Conservation (phyloP, 2,797 vertebrate species). For the Acridotheres tristis region DNA sequence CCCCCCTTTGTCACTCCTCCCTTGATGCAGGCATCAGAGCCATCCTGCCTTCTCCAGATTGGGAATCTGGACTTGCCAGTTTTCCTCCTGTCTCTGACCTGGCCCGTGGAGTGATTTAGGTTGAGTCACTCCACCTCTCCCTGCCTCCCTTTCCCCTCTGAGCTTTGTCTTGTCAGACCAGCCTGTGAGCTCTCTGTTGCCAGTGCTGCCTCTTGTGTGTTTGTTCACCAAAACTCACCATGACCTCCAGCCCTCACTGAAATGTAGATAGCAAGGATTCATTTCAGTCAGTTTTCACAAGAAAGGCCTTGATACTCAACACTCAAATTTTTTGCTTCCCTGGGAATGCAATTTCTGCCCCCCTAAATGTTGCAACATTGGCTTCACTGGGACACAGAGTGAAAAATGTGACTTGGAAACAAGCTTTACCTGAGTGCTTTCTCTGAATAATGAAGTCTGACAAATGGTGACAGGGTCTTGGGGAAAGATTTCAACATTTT, state of each 20-base stretch:
- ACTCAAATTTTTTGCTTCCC: not conserved
- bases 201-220: not conserved
- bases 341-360: not conserved
- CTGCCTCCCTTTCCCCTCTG: not conserved
- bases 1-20: not conserved
- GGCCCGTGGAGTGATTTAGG: not conserved
- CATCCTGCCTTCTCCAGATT: accelerated
- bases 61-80: slow-evolving; percentile 1
- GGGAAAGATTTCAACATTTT: not conserved
- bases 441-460: not conserved
- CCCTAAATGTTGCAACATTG: not conserved
- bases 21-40: not conserved
- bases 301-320: not conserved
- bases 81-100: not conserved
- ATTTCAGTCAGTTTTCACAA: not conserved
- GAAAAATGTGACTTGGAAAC: not conserved
- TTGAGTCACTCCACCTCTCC: slow-evolving; percentile 1
- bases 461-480: not conserved
- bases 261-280: not conserved
- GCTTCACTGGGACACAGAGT: not conserved
- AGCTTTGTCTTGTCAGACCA: not conserved
- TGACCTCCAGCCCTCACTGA: not conserved
- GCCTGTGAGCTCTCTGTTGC: not conserved
- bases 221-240: not conserved
- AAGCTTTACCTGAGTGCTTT: not conserved